Evolutionary conservation across 2,113 vertebrate genomes (phyloP).

Genomic region (Tylochromis polylepis): DNA sequence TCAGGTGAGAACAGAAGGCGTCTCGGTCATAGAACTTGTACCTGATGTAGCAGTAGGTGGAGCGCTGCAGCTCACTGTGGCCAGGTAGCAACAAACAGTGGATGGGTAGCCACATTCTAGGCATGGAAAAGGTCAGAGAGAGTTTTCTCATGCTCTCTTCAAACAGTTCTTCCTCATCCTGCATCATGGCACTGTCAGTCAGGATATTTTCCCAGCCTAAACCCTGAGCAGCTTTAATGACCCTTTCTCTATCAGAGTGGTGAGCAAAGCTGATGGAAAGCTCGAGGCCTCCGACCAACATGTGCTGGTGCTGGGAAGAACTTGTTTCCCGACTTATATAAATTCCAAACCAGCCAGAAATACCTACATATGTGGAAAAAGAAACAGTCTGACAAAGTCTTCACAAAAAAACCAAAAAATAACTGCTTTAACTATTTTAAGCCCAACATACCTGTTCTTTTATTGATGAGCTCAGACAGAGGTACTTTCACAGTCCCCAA

Average conservation of each 20-base stretch:
- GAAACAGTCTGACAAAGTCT: background rate
- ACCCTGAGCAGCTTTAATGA: slow-evolving; percentile 77
- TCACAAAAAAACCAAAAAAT: background rate
- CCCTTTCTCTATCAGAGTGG: slow-evolving; percentile 79
- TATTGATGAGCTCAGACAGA: slow-evolving; percentile 66
- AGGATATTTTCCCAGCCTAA: slow-evolving; percentile 78
- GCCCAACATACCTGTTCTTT: slow-evolving; percentile 67
- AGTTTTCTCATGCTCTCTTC: background rate
- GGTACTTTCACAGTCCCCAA: slow-evolving; percentile 70
- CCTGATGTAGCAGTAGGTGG: slow-evolving; percentile 86
- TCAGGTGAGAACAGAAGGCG: slow-evolving; percentile 79
- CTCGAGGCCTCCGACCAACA: slow-evolving; percentile 83
- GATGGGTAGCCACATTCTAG: slow-evolving; percentile 82
- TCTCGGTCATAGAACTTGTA: slow-evolving; percentile 84
- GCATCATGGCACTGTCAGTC: background rate
- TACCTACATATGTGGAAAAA: slow-evolving; percentile 69
- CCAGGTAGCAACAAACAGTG: slow-evolving; percentile 80
- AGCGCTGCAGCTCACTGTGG: slow-evolving; percentile 70
- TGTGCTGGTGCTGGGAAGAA: slow-evolving; percentile 45
- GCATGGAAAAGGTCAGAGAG: slow-evolving; percentile 75
- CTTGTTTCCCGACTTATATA: slow-evolving; percentile 50
- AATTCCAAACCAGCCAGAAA: slow-evolving; percentile 89
- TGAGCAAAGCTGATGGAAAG: slow-evolving; percentile 81
- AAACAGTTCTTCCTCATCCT: slow-evolving; percentile 41
- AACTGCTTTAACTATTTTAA: background rate